Base-by-base conservation (phyloP, 2,797 vertebrate genomes). In the Alcedo quadribrachys region DNA sequence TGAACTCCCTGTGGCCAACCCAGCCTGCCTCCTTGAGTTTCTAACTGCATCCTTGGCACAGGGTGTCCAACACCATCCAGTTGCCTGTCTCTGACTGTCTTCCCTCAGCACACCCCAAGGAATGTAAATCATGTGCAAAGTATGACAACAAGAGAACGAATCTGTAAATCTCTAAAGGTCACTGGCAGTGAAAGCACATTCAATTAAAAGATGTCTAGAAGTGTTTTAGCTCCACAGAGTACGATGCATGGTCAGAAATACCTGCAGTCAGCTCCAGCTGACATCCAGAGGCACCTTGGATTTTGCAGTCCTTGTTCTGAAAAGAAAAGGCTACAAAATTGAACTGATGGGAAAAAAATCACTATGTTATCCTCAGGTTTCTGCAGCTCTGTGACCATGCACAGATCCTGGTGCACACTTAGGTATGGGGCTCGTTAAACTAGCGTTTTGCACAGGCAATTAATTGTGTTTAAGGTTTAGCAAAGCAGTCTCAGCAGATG, bases 401-500 rank as follows among this genome's bases (percentile, higher is more conserved):
- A 4, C 42, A 75, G 71, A 18, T 42, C 75, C 68, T 67, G 35
- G 12, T 5, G 7, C 66, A 58, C 58, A 58, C 28, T 24, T n/a
- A 43, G 30, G 17, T 9, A 6, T 2, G 24, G 48, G 60, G 33
- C 32, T 80, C 62, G 28, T 46, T 75, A 43, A 83, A 91, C 50
- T 35, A 54, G n/a, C 33, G n/a, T 65, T 87, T 94, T 76, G 60
- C 65, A 43, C 48, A 30, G n/a, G 48, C 67, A 81, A 20, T 42
- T 84, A 67, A 70, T 32, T 61, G 70, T 32, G 54, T 37, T 85
- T 62, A n/a, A 50, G 40, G 51, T 25, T 82, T 30, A 85, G 65
- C 87, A 93, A 83, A 84, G 77, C 68, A 85, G 81, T 61, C 85
- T 82, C 75, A 55, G 81, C 85, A 94, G 88, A 76, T 3, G 2